phyloP scores from a whole-genome alignment of 1,140 invertebrate species.

The Anastrepha ludens region DNA sequence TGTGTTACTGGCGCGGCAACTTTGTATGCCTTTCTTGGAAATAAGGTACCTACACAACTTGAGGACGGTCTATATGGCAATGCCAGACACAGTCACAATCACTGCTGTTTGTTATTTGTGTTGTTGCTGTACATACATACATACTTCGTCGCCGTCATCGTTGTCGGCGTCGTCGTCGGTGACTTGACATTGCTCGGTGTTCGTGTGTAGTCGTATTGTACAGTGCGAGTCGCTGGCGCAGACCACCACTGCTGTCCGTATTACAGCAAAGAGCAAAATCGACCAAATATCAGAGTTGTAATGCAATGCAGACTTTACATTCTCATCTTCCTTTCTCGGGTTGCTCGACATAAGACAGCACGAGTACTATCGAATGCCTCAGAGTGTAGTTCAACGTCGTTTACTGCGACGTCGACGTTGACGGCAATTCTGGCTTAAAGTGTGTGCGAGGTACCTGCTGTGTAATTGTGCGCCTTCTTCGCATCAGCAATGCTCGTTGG shows the following conservation, averaged over 20 bases:
- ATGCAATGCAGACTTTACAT: background rate
- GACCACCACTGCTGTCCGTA: background rate
- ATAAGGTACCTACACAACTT: background rate
- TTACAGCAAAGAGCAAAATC: background rate
- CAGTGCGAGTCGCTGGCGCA: background rate
- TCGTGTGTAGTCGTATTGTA: background rate
- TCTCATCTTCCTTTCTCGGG: background rate
- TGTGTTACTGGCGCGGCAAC: background rate
- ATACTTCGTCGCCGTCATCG: background rate
- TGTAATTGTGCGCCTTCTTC: background rate
- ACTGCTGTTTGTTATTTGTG: background rate
- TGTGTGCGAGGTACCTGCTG: slow-evolving; percentile 18
- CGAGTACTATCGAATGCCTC: background rate
- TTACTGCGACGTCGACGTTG: background rate
- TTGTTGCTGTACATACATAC: background rate
- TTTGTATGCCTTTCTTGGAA: slow-evolving; percentile 4
- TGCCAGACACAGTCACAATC: background rate
- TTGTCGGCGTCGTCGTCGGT: background rate
- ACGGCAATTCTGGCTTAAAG: background rate
- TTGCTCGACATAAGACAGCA: background rate
- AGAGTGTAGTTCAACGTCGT: background rate
- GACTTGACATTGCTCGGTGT: too few species aligned
- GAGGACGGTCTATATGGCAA: background rate
- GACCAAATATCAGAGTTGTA: background rate
- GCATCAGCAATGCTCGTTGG: background rate